Percentiles rank a stretch among this genome's conserved stretches.
Conservation (phyloP, 1,140 invertebrate species). For the Apis laboriosa region DNA sequence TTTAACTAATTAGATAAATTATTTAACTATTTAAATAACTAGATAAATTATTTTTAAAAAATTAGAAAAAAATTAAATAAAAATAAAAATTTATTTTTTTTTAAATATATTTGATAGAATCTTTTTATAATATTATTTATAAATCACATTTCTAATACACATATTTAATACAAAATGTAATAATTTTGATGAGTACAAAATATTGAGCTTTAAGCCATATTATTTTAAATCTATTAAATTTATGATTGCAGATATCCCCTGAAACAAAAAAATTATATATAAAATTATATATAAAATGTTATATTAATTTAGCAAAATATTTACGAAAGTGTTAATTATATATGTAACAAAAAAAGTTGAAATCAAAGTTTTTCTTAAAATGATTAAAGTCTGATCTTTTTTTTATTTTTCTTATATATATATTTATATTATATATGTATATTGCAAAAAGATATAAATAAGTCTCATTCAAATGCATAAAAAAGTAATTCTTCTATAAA, state of each 20-base stretch:
- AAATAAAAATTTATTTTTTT: constrained; percentile 20
- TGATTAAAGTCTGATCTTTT: too few species aligned
- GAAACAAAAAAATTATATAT: constrained; percentile 58
- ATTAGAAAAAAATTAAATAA: neutral
- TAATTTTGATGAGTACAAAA: constrained; percentile 10
- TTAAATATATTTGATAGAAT: constrained; percentile 30
- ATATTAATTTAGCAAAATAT: too few species aligned
- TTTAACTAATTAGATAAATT: neutral
- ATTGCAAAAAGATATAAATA: too few species aligned
- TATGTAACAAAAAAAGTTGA: too few species aligned
- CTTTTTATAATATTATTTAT: constrained; percentile 29
- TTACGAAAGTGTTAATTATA: too few species aligned
- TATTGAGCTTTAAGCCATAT: neutral
- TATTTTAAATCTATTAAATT: constrained; percentile 2
- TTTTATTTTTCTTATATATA: too few species aligned
- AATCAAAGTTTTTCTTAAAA: too few species aligned
- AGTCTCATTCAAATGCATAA: too few species aligned
- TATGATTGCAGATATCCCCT: constrained; percentile 81
- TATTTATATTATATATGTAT: too few species aligned
- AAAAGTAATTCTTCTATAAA: too few species aligned
- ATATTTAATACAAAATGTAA: constrained; percentile 17
- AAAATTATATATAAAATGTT: neutral
- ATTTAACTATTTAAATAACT: neutral
- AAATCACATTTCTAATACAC: constrained; percentile 25
- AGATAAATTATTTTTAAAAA: neutral